Conservation (phyloP, 2,888 invertebrate species). For the Eristalis tenax region DNA sequence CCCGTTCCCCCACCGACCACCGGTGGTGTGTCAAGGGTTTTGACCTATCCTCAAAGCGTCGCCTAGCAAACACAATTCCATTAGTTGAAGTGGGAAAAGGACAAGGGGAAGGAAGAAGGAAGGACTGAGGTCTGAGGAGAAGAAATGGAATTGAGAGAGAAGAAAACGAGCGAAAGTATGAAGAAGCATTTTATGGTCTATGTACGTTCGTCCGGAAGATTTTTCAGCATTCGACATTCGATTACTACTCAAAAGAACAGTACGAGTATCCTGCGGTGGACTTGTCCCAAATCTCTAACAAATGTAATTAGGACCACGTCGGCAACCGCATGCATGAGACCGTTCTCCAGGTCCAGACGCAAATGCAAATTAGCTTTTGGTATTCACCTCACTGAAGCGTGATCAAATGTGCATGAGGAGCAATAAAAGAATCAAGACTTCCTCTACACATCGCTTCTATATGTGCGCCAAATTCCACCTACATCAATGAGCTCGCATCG, state of each 20-base stretch:
- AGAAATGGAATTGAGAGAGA: background rate
- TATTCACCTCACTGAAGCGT: slow-evolving; percentile 60
- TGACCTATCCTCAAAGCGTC: slow-evolving; percentile 50
- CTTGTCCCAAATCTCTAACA: slow-evolving; percentile 64
- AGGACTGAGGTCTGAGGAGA: background rate
- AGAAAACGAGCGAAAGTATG: slow-evolving; percentile 25
- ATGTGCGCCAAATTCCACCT: background rate
- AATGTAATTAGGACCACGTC: slow-evolving; percentile 67
- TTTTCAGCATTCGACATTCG: slow-evolving; percentile 60
- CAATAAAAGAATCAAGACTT: slow-evolving; percentile 35
- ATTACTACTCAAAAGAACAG: slow-evolving; percentile 62
- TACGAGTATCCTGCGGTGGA: slow-evolving; percentile 51
- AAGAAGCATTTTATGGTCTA: slow-evolving; percentile 38
- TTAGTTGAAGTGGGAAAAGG: slow-evolving; percentile 23
- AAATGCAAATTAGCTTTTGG: slow-evolving; percentile 62
- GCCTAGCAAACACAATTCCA: slow-evolving; percentile 52
- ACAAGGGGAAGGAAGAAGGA: background rate
- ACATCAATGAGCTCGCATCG: slow-evolving; percentile 57
- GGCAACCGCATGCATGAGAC: slow-evolving; percentile 62
- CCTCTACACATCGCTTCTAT: slow-evolving; percentile 26
- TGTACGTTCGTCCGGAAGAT: slow-evolving; percentile 27
- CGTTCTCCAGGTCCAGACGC: slow-evolving; percentile 27
- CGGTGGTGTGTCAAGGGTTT: slow-evolving; percentile 50
- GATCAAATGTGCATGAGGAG: slow-evolving; percentile 60
- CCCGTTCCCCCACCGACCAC: background rate